A percentile compares a stretch with the other conserved stretches of the same genome.
Conservation (phyloP, 2,113 vertebrate genomes). For the Regulus satrapa region DNA sequence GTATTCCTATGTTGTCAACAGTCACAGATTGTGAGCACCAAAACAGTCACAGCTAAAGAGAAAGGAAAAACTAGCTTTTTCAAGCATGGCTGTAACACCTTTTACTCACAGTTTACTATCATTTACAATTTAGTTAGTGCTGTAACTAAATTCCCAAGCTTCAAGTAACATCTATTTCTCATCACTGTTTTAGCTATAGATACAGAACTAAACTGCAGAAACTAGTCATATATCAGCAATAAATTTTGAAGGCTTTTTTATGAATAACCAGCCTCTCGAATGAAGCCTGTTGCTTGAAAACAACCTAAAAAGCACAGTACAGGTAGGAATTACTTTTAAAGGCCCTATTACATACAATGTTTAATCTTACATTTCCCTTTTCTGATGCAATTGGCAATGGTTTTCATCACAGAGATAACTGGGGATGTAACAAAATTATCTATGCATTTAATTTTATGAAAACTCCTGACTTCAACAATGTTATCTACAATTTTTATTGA, state of each 20-base stretch:
- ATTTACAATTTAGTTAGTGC: background rate
- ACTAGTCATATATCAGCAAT: background rate
- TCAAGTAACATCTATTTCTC: background rate
- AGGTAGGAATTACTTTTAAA: background rate
- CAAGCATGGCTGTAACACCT: background rate
- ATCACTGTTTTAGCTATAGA: background rate
- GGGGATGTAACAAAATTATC: background rate
- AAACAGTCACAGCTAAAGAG: background rate
- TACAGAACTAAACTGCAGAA: background rate
- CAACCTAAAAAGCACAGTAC: background rate
- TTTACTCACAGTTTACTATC: constrained; percentile 5
- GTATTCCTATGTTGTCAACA: background rate
- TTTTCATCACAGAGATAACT: background rate
- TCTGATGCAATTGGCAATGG: background rate
- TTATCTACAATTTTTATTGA: background rate
- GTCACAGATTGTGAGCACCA: background rate
- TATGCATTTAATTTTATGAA: background rate
- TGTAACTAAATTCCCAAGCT: background rate
- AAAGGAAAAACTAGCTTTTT: background rate
- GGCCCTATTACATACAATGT: background rate
- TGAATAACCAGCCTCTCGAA: background rate
- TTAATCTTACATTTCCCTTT: background rate
- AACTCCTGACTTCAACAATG: background rate
- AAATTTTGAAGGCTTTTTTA: background rate
- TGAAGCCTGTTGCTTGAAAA: background rate